Percentiles rank a stretch among this genome's conserved stretches.
Evolutionary conservation across 2,888 invertebrate genomes (phyloP).

Genomic region (Plusia festucae): DNA sequence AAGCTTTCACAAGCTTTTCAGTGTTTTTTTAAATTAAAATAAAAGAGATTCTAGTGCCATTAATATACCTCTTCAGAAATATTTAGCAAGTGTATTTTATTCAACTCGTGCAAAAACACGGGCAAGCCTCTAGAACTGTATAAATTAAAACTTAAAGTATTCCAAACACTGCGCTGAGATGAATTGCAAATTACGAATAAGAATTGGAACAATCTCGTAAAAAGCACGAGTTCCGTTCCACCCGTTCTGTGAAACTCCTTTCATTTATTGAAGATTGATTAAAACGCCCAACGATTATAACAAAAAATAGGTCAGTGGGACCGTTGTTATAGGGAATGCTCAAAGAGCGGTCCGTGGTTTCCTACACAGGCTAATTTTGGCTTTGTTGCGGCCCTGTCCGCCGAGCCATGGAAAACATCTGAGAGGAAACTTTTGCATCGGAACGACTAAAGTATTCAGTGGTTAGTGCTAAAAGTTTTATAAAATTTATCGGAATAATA

Average conservation of each 20-base stretch:
- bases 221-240: conserved; percentile 37
- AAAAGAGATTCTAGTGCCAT: conserved; percentile 11
- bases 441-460: conserved; percentile 56
- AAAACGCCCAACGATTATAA: conserved; percentile 60
- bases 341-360: conserved; percentile 51
- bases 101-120: conserved; percentile 37
- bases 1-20: too few species aligned
- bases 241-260: conserved; percentile 52
- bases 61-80: conserved; percentile 34
- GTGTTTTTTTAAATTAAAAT: too few species aligned
- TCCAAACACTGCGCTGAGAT: conserved; percentile 46
- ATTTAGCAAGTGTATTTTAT: conserved; percentile 43
- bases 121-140: conserved; percentile 47
- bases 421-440: conserved; percentile 58
- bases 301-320: conserved; percentile 61
- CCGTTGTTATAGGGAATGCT: conserved; percentile 46
- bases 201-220: conserved; percentile 58
- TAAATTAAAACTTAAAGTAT: conserved; percentile 51
- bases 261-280: conserved; percentile 60
- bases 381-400: conserved; percentile 64
- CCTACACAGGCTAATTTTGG: conserved; percentile 64
- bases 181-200: conserved; percentile 57
- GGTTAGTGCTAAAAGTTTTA: conserved; percentile 55
- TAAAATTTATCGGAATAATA: conserved; percentile 42
- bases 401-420: conserved; percentile 56